These are phyloP conservation scores for Liparis tanakae DNA, from an alignment of 2,797 vertebrate species.

Conservation along the genomic window DNA sequence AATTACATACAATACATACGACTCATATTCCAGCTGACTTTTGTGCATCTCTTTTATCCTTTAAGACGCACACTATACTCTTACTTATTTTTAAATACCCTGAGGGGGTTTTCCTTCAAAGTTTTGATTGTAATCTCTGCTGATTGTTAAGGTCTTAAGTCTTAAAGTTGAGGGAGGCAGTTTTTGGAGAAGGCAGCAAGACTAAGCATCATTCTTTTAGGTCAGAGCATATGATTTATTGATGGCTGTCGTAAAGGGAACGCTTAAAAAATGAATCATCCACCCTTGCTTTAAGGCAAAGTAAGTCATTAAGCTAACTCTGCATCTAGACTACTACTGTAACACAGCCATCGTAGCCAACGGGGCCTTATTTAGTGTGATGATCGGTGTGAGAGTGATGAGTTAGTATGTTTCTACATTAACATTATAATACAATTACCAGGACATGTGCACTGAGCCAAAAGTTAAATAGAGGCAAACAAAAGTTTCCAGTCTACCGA, in stretches of 20 bases:
- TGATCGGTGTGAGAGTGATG: slow-evolving; percentile 42
- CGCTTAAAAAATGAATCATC: not conserved
- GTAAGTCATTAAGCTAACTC: slow-evolving; percentile 10
- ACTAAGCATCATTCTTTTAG: not conserved
- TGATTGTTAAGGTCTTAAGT: not conserved
- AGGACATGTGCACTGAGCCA: slow-evolving; percentile 6
- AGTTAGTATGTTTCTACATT: not conserved
- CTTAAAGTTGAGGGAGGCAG: not conserved
- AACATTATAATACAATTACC: slow-evolving; percentile 21
- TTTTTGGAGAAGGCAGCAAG: not conserved
- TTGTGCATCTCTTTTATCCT: not conserved
- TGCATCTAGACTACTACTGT: not conserved
- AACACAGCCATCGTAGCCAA: slow-evolving; percentile 20
- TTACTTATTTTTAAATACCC: slow-evolving; percentile 8
- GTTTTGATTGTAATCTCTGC: slow-evolving; percentile 30
- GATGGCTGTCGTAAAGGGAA: not conserved
- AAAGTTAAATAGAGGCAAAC: not conserved
- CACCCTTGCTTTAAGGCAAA: not conserved
- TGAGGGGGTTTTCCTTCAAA: slow-evolving; percentile 13
- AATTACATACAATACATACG: slow-evolving; percentile 5
- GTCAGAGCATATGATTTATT: slow-evolving; percentile 1
- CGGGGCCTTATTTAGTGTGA: slow-evolving; percentile 29
- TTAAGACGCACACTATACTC: not conserved
- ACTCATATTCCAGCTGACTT: slow-evolving; percentile 2
- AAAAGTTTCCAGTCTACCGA: not conserved